Percentiles rank a stretch among this genome's conserved stretches.
Evolutionary conservation across 2,113 vertebrate species (phyloP).

Genomic region (Tragulus kanchil): DNA sequence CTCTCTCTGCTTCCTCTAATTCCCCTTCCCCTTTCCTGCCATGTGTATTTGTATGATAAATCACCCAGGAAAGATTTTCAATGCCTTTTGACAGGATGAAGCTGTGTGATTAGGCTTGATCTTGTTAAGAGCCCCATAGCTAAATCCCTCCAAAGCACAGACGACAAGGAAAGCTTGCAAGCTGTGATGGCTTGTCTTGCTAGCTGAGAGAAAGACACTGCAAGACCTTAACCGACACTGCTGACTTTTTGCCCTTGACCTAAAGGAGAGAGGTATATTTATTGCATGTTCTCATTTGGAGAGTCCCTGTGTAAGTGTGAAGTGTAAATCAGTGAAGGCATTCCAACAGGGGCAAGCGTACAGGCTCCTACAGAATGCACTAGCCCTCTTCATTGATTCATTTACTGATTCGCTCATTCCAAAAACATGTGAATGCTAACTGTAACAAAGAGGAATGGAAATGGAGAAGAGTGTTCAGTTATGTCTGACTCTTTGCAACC

Average conservation of each 20-base stretch:
- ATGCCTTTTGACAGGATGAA: slow-evolving; percentile 73
- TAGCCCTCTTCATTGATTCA: background rate
- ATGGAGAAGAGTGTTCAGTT: too few relatives aligned
- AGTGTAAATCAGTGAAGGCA: background rate
- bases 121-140: slow-evolving; percentile 32
- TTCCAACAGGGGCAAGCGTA: background rate
- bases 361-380: background rate
- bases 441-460: background rate
- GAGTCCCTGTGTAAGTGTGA: background rate
- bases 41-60: slow-evolving; percentile 72
- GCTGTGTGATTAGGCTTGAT: slow-evolving; percentile 66
- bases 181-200: slow-evolving; percentile 41
- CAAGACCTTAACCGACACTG: background rate
- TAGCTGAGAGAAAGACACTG: background rate
- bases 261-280: background rate
- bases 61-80: slow-evolving; percentile 69
- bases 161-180: slow-evolving; percentile 22
- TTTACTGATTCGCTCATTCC: background rate
- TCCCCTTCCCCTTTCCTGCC: slow-evolving; percentile 40
- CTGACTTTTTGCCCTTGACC: slow-evolving; percentile 59
- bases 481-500: too few relatives aligned
- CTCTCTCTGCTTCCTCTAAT: slow-evolving; percentile 31
- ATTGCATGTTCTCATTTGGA: background rate
- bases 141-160: slow-evolving; percentile 25
- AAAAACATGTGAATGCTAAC: background rate